phyloP scores from a whole-genome alignment of 2,888 invertebrate genomes.

The Phasia obesa region DNA sequence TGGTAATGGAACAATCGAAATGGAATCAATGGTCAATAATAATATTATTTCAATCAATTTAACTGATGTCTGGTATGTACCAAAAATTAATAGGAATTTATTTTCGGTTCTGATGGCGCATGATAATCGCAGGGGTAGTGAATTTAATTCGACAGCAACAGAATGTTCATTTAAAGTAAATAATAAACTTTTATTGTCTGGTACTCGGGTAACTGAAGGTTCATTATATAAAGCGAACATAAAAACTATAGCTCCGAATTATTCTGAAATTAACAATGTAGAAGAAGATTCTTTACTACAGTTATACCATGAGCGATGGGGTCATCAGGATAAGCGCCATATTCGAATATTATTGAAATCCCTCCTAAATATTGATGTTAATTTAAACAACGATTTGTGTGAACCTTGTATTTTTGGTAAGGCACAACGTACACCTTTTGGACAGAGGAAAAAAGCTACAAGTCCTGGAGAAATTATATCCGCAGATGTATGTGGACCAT shows the following conservation, averaged over 20 bases:
- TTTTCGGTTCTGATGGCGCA: background rate
- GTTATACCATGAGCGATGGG: background rate
- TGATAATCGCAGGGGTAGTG: background rate
- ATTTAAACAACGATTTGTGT: background rate
- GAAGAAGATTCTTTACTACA: background rate
- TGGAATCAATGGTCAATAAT: constrained; percentile 59
- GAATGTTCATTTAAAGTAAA: no score
- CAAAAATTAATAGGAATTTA: no score
- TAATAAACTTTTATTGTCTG: no score
- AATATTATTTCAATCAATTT: no score
- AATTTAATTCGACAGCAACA: background rate
- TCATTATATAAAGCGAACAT: background rate
- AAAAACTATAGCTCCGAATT: background rate
- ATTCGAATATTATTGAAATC: background rate
- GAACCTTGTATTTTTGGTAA: constrained; percentile 11
- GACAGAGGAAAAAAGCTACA: constrained; percentile 32
- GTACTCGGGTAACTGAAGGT: background rate
- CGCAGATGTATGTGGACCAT: no score
- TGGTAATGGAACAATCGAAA: constrained; percentile 66
- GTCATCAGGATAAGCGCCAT: constrained; percentile 17
- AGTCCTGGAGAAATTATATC: constrained; percentile 46
- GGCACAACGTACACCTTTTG: constrained; percentile 36
- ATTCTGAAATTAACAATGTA: background rate
- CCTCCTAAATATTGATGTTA: background rate
- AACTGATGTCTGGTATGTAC: no score